Conservation (phyloP, 2,797 vertebrate genomes). For the Adrianichthys oophorus region DNA sequence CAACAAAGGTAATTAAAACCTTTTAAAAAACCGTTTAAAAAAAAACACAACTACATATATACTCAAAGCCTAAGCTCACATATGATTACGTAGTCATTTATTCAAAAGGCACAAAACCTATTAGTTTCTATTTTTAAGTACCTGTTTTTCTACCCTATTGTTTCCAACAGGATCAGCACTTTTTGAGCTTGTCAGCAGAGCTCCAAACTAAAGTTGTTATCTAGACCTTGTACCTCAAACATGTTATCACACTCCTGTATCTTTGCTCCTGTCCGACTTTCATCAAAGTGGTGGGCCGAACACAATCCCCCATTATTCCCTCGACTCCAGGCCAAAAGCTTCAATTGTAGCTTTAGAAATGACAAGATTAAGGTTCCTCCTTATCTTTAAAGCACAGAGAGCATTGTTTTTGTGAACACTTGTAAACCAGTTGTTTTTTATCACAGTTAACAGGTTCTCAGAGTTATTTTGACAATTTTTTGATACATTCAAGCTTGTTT, state of each 20-base stretch:
- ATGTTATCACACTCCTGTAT: conserved; percentile 13
- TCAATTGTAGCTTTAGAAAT: conserved; percentile 6
- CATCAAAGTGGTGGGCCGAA: conserved; percentile 5
- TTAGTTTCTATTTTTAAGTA: too few relatives aligned
- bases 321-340: neutral
- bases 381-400: neutral
- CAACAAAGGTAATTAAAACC: too few relatives aligned
- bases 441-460: too few relatives aligned
- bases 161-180: conserved; percentile 11
- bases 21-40: too few relatives aligned
- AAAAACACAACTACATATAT: too few relatives aligned
- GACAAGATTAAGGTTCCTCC: conserved; percentile 23
- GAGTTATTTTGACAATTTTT: too few relatives aligned
- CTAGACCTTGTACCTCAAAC: neutral
- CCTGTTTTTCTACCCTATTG: neutral
- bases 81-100: too few relatives aligned
- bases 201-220: conserved; percentile 1
- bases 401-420: neutral
- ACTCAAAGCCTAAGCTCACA: too few relatives aligned
- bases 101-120: too few relatives aligned
- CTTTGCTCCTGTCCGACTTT: conserved; percentile 11
- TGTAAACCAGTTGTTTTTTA: neutral
- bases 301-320: conserved; percentile 18
- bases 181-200: conserved; percentile 7
- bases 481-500: too few relatives aligned